Conservation (phyloP, 2,888 invertebrate genomes). For the Eugnorisma glareosa region DNA sequence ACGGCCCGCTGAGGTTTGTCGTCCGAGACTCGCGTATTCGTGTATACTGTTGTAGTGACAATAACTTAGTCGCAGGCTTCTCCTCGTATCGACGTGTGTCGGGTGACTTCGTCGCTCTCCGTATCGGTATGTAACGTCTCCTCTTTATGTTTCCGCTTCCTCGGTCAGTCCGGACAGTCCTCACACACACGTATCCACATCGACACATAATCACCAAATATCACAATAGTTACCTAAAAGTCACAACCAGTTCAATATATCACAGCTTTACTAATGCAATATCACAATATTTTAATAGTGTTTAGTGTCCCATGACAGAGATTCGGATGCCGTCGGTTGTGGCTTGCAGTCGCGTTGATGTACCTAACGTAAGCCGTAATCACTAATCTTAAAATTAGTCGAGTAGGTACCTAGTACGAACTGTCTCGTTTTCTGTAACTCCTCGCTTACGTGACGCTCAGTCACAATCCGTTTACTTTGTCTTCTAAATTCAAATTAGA, state of each 20-base stretch:
- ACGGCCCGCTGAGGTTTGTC: conserved; percentile 65
- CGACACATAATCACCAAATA: conserved; percentile 86
- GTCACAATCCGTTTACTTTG: conserved; percentile 29
- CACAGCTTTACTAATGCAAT: conserved; percentile 89
- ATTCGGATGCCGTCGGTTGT: conserved; percentile 69
- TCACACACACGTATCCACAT: conserved; percentile 69
- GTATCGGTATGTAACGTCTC: conserved; percentile 68
- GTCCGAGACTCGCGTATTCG: conserved; percentile 67
- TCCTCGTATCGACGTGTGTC: conserved; percentile 61
- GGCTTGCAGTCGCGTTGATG: conserved; percentile 68
- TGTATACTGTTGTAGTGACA: conserved; percentile 86
- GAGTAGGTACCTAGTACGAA: conserved; percentile 22
- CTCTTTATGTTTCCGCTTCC: conserved; percentile 72
- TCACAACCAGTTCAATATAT: conserved; percentile 88
- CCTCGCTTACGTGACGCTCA: conserved; percentile 47
- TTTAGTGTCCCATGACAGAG: conserved; percentile 71
- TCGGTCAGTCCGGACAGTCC: conserved; percentile 70
- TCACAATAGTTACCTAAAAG: conserved; percentile 90
- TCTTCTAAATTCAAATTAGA: conserved; percentile 48
- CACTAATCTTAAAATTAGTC: conserved; percentile 28
- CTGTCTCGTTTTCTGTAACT: conserved; percentile 27
- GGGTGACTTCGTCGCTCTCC: conserved; percentile 59
- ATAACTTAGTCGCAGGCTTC: conserved; percentile 81
- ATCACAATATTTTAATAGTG: conserved; percentile 83
- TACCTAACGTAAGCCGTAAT: conserved; percentile 41